These are phyloP conservation scores for Pomatorhinus ruficollis DNA, from an alignment of 2,113 vertebrate genomes.

Conservation along the genomic window DNA sequence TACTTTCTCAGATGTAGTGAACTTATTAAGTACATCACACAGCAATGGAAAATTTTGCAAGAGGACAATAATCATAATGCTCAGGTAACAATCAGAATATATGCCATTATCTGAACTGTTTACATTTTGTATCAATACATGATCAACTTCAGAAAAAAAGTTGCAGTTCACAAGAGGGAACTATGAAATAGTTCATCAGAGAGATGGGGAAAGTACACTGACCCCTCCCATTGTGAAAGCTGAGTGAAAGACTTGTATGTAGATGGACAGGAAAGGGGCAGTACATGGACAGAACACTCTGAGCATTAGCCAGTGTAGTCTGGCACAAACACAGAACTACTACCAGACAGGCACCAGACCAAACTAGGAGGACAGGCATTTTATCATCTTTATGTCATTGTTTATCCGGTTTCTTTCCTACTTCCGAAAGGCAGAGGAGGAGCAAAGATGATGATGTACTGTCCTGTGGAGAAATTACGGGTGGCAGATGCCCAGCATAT, in stretches of 20 bases:
- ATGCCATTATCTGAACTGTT: not conserved
- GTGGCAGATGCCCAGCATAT: not conserved
- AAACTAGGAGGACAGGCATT: not conserved
- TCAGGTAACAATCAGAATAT: conserved; percentile 1
- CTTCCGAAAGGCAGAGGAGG: not conserved
- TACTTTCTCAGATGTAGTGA: not conserved
- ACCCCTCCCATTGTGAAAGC: not conserved
- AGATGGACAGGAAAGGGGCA: not conserved
- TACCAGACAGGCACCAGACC: not conserved
- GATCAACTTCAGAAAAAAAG: not conserved
- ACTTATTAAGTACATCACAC: not conserved
- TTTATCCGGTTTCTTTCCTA: not conserved
- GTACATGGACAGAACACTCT: not conserved
- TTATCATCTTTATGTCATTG: not conserved
- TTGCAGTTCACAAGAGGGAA: not conserved
- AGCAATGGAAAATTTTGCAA: not conserved
- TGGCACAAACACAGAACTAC: not conserved
- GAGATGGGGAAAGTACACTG: not conserved
- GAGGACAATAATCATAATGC: not conserved
- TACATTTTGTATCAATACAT: not conserved
- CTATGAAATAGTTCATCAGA: not conserved
- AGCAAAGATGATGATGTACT: not conserved
- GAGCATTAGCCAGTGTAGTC: not conserved
- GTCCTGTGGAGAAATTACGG: not conserved
- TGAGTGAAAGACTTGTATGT: not conserved